phyloP scores from a whole-genome alignment of 2,113 vertebrate species.

The Siphamia tubifer region DNA sequence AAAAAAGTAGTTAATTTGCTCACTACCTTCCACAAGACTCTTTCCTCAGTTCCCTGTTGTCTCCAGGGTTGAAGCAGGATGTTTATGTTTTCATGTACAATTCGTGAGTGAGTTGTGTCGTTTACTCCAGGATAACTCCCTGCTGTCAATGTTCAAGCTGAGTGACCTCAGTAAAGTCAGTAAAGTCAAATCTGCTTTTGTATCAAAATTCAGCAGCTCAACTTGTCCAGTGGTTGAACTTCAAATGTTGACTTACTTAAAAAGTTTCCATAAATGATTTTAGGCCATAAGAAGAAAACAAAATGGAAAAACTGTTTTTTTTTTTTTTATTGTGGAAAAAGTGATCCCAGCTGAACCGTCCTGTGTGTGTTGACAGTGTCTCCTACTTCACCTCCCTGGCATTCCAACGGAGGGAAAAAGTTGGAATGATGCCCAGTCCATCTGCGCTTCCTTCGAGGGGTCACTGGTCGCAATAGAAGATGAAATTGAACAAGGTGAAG shows the following conservation, averaged over 20 bases:
- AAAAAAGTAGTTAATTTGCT: neutral
- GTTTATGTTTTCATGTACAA: slow-evolving; percentile 34
- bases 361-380: slow-evolving; percentile 80
- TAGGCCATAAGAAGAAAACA: too few species aligned
- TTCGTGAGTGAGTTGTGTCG: neutral
- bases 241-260: too few species aligned
- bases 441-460: slow-evolving; percentile 82
- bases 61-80: slow-evolving; percentile 22
- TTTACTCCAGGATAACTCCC: neutral
- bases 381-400: slow-evolving; percentile 85
- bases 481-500: slow-evolving; percentile 91
- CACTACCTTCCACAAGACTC: neutral
- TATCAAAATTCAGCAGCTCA: too few species aligned
- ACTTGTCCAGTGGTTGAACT: too few species aligned
- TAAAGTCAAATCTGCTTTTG: neutral
- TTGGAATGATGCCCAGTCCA: slow-evolving; percentile 85
- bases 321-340: too few species aligned
- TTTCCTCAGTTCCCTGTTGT: neutral
- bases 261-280: too few species aligned
- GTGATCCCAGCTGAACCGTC: too few species aligned
- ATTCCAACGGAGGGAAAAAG: slow-evolving; percentile 78
- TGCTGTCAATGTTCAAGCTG: neutral
- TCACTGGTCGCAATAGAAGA: slow-evolving; percentile 84
- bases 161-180: neutral
- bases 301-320: too few species aligned